Conservation (phyloP, 2,888 invertebrate species). For the Odontothrips loti region DNA sequence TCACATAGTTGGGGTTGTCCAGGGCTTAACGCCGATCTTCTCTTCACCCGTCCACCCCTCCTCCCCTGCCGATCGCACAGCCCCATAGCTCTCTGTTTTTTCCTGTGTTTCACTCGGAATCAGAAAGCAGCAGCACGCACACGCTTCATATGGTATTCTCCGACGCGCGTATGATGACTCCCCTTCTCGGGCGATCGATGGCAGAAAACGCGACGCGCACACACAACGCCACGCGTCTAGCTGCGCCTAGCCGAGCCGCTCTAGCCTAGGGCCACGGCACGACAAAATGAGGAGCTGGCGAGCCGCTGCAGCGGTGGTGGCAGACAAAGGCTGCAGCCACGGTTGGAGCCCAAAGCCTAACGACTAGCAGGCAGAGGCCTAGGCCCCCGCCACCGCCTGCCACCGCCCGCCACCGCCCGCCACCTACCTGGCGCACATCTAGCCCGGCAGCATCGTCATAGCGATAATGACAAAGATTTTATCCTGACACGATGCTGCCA, state of each 20-base stretch:
- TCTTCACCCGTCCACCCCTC: too few relatives aligned
- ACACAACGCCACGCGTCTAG: not conserved
- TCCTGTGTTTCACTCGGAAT: not conserved
- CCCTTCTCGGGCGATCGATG: not conserved
- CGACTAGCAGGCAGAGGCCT: not conserved
- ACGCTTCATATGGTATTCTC: slow-evolving; percentile 13
- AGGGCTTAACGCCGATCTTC: too few relatives aligned
- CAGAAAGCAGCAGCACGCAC: not conserved
- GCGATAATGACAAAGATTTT: too few relatives aligned
- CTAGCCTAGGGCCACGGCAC: slow-evolving; percentile 1
- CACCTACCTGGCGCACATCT: not conserved
- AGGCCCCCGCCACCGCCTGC: not conserved
- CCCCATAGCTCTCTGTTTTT: too few relatives aligned
- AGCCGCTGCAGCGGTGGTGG: too few relatives aligned
- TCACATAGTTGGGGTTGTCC: too few relatives aligned
- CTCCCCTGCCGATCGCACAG: too few relatives aligned
- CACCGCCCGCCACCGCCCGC: not conserved
- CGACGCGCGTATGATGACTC: slow-evolving; percentile 4
- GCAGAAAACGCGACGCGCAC: not conserved
- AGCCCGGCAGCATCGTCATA: not conserved
- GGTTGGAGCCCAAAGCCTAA: too few relatives aligned
- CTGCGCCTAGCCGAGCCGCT: not conserved
- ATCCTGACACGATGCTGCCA: not conserved
- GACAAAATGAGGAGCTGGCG: slow-evolving; percentile 13
- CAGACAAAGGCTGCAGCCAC: not conserved